phyloP scores from a whole-genome alignment of 2,797 vertebrate genomes.

The Phataginus tricuspis region DNA sequence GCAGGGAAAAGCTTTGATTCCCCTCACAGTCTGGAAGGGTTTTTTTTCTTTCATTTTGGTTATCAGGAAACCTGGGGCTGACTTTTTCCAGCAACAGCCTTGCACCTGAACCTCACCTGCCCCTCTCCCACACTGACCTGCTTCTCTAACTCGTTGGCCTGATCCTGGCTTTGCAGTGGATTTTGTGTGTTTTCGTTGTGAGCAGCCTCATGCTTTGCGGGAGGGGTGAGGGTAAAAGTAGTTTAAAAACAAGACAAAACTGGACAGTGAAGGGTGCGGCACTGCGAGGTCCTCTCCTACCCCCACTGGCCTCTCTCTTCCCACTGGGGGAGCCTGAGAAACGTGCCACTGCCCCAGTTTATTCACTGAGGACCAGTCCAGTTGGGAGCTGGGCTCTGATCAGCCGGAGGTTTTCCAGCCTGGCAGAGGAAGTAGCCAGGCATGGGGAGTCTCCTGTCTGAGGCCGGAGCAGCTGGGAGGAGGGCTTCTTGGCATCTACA shows the following conservation, averaged over 20 bases:
- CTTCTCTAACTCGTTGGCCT: neutral
- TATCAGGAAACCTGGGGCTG: neutral
- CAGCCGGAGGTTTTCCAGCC: neutral
- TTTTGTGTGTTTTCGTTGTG: neutral
- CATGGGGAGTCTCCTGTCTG: neutral
- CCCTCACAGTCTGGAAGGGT: neutral
- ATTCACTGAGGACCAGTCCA: neutral
- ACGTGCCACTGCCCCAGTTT: neutral
- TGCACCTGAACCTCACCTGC: neutral
- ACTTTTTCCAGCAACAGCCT: neutral
- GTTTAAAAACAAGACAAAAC: slow-evolving; percentile 26
- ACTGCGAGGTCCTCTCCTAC: neutral
- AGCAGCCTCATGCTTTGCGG: neutral
- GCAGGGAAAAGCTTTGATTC: neutral
- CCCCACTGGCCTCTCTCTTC: neutral
- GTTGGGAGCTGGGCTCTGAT: neutral
- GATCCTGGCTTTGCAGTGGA: neutral
- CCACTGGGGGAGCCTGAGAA: neutral
- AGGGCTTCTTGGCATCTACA: neutral
- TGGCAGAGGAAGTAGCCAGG: neutral
- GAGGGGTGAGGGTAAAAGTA: neutral
- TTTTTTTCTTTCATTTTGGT: neutral
- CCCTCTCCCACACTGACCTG: neutral
- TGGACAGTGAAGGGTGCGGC: too few species aligned
- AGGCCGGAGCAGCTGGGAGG: neutral